Conservation (phyloP, 1,140 invertebrate species). For the Helicorthomorpha holstii region DNA sequence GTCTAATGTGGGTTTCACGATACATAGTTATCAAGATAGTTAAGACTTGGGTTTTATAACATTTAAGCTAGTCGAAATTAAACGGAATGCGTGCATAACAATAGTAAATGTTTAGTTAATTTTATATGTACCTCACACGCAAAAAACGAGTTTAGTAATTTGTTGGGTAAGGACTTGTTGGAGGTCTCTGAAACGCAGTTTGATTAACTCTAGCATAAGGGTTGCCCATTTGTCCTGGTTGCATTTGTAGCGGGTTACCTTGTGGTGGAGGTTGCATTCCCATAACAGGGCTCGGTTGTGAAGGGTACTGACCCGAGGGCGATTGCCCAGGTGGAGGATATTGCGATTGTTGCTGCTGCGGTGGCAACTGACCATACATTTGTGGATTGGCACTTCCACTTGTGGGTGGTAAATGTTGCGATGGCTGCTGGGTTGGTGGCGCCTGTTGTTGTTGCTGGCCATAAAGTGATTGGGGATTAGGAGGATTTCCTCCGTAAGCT, state of each 20-base stretch:
- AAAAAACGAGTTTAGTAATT: conserved; percentile 2
- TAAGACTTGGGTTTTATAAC: too few relatives aligned
- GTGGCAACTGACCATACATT: not conserved
- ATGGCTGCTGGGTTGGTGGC: not conserved
- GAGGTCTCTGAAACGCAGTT: not conserved
- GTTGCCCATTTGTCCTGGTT: not conserved
- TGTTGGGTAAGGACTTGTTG: not conserved
- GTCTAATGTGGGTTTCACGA: too few relatives aligned
- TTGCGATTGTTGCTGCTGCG: not conserved
- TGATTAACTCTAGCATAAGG: conserved; percentile 4
- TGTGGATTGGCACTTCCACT: not conserved
- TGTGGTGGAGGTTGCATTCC: not conserved
- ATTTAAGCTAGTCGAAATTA: too few relatives aligned
- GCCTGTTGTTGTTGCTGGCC: not conserved
- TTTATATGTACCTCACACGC: too few relatives aligned
- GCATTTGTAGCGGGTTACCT: not conserved
- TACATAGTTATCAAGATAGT: too few relatives aligned
- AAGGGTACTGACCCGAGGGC: not conserved
- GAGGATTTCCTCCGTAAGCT: too few relatives aligned
- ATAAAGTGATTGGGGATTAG: not conserved
- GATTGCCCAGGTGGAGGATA: not conserved
- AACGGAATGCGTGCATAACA: too few relatives aligned
- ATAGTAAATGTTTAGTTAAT: too few relatives aligned
- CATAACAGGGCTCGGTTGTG: not conserved
- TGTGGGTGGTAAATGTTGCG: not conserved